Base-by-base conservation (phyloP, 2,888 invertebrate species). In the Drosophila suboccidentalis region DNA sequence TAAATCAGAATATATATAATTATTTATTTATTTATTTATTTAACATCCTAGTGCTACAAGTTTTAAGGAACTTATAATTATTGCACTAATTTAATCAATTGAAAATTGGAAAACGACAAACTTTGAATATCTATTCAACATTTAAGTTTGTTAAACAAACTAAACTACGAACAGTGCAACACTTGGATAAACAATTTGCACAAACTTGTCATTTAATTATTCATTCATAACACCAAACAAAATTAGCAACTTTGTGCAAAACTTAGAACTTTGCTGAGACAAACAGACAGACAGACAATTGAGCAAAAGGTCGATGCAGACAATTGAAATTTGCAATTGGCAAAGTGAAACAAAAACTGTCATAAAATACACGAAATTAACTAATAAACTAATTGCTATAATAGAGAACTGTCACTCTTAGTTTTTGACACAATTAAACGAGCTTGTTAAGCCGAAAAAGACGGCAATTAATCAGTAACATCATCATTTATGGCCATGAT, bases 381-480 rank as follows among this genome's bases (percentile, higher is more conserved):
- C 54, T 32, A 55, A 41, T 55, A 34, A 34, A 44, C 44, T 55
- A 22, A 55, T 55, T 55, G 32, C 22, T 38, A 44, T 54, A 54
- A 61, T 61, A 17, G 29, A 34, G 41, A 8, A 26, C 32, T 50
- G 13, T 43, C 46, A 32, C 26, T 41, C 51, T 2, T 17, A 13
- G 32, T 34, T 22, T 46, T 46, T 9, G 53, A 49, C 68, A 71
- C 80, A 82, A 80, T 80, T 77, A 64, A 78, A 67, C 41, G 67
- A 75, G 64, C 68, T 85, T 50, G 66, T 61, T 47, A 49, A 43
- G 53, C 59, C 63, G 61, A 68, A 76, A 65, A 62, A 60, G 57
- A 57, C 32, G 58, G 36, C 74, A 71, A 87, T 83, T 87, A 77
- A 84, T 84, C 75, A 81, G 71, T 59, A 68, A 68, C 76, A 83